Conservation (phyloP, 2,113 vertebrate species). For the Cottus gobio region DNA sequence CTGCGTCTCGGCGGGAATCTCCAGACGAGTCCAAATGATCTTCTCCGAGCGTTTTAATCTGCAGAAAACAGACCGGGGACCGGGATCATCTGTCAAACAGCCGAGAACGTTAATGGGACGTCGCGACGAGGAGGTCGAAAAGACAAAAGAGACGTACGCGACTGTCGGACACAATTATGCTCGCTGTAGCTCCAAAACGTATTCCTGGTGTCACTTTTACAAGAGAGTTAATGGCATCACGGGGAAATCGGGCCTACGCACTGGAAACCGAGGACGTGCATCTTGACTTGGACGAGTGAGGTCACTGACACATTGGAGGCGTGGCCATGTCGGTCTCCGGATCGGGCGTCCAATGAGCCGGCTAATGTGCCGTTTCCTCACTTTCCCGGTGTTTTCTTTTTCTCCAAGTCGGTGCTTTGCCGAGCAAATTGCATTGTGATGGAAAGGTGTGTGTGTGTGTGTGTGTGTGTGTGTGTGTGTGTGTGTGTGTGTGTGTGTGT, state of each 20-base stretch:
- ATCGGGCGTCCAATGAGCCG: too few species aligned
- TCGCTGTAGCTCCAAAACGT: not conserved
- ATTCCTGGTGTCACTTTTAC: not conserved
- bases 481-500: conserved; percentile 28
- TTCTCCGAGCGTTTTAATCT: not conserved
- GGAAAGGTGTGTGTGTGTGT: conserved; percentile 38
- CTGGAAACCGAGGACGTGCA: too few species aligned
- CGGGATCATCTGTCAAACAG: not conserved
- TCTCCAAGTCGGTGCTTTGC: conserved; percentile 30
- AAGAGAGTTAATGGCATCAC: not conserved
- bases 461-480: conserved; percentile 28
- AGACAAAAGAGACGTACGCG: not conserved
- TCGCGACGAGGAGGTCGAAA: not conserved
- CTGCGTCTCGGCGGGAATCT: too few species aligned
- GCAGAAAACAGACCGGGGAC: not conserved
- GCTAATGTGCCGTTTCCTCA: conserved; percentile 37
- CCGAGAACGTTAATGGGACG: not conserved
- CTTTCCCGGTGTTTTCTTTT: conserved; percentile 1
- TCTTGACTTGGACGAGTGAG: not conserved
- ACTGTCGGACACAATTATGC: not conserved
- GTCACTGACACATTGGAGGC: not conserved
- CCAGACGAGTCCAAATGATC: not conserved
- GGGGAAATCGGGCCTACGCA: too few species aligned
- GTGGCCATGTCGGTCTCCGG: not conserved
- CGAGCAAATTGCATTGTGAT: conserved; percentile 28